These are phyloP conservation scores for Stylophora pistillata DNA, from an alignment of 64 coral and sea anemone species.

Conservation along the genomic window DNA sequence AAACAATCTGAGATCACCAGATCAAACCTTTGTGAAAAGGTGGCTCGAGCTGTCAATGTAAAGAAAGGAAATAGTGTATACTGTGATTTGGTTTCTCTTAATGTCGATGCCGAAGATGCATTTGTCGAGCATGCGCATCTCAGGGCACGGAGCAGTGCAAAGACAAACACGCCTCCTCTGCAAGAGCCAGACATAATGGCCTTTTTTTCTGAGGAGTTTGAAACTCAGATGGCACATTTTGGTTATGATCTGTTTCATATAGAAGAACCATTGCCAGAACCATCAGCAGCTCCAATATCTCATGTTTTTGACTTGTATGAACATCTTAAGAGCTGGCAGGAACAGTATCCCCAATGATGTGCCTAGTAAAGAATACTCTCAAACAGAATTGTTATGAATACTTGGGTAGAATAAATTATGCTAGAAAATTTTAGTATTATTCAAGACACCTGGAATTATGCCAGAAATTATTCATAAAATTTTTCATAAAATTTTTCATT, in stretches of 20 bases:
- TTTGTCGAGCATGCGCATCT: constrained; percentile 34
- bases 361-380: background rate
- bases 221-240: constrained; percentile 77
- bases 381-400: too few relatives aligned
- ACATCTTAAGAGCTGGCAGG: constrained; percentile 79
- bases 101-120: constrained; percentile 61
- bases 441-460: too few relatives aligned
- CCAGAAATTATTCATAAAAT: too few relatives aligned
- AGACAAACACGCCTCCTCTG: constrained; percentile 29
- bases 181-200: constrained; percentile 84
- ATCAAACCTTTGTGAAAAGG: constrained; percentile 68
- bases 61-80: constrained; percentile 71
- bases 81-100: constrained; percentile 68
- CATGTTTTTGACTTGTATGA: constrained; percentile 87
- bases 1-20: constrained; percentile 68
- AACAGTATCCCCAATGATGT: background rate
- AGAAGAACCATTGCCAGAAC: constrained; percentile 55
- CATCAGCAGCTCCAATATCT: constrained; percentile 32
- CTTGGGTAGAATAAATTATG: too few relatives aligned
- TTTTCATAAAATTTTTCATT: too few relatives aligned
- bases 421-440: too few relatives aligned
- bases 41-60: constrained; percentile 77
- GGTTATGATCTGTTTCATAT: constrained; percentile 53
- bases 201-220: constrained; percentile 82
- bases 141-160: constrained; percentile 37